Conservation (phyloP, 2,113 vertebrate genomes). For the Stomatorhinus ivindoensis region DNA sequence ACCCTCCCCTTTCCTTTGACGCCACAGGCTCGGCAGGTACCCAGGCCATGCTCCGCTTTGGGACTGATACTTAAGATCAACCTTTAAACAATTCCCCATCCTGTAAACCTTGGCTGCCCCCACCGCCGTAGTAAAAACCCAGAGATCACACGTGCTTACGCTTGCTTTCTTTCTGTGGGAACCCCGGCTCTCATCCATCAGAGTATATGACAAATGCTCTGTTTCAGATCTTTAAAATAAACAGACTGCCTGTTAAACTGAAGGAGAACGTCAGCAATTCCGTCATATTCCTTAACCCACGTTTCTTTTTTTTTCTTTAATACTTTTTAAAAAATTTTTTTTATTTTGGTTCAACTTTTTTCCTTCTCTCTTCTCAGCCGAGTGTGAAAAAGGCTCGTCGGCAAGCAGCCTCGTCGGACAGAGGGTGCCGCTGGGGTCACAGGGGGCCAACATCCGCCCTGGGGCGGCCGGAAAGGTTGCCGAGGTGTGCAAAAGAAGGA, state of each 20-base stretch:
- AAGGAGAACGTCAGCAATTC: slow-evolving; percentile 52
- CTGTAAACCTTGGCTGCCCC: slow-evolving; percentile 52
- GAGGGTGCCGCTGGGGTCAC: slow-evolving; percentile 51
- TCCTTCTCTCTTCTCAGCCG: slow-evolving; percentile 40
- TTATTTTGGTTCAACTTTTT: no score
- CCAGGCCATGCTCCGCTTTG: slow-evolving; percentile 44
- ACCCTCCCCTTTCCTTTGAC: slow-evolving; percentile 49
- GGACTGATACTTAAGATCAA: slow-evolving; percentile 54
- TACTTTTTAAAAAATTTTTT: slow-evolving; percentile 13
- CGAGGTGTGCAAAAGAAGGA: slow-evolving; percentile 68
- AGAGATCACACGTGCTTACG: slow-evolving; percentile 12
- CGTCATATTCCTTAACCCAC: slow-evolving; percentile 30
- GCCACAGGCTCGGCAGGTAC: slow-evolving; percentile 40
- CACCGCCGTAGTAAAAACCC: slow-evolving; percentile 49
- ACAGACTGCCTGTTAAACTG: slow-evolving; percentile 46
- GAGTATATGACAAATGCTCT: slow-evolving; percentile 57
- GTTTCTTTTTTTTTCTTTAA: slow-evolving; percentile 12
- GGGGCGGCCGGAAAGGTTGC: slow-evolving; percentile 31
- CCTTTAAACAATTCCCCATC: slow-evolving; percentile 54
- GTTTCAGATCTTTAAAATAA: slow-evolving; percentile 46
- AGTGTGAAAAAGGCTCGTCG: slow-evolving; percentile 40
- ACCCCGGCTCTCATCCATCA: slow-evolving; percentile 42
- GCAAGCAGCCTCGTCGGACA: slow-evolving; percentile 24
- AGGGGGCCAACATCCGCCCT: slow-evolving; percentile 62
- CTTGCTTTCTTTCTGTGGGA: slow-evolving; percentile 39